Conservation (phyloP, 2,888 invertebrate genomes). For the Sesamia inferens region DNA sequence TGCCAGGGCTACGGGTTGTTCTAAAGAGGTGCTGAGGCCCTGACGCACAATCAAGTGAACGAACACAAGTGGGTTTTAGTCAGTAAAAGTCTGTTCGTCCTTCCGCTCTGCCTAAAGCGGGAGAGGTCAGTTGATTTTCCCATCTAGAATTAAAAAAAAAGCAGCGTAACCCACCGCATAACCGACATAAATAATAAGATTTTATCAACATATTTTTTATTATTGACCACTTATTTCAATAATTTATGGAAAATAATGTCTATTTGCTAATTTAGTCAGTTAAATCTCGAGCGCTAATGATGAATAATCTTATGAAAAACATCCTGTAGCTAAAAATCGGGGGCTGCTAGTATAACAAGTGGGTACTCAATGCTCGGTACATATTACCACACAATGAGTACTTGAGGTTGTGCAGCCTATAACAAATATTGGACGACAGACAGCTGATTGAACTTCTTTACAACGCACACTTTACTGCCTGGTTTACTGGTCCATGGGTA, state of each 20-base stretch:
- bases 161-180: too few relatives aligned
- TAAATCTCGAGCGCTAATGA: background rate
- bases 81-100: too few relatives aligned
- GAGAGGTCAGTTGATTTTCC: too few relatives aligned
- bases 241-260: background rate
- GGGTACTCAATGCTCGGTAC: slow-evolving; percentile 44
- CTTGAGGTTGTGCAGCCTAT: slow-evolving; percentile 72
- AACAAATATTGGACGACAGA: slow-evolving; percentile 74
- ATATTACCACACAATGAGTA: slow-evolving; percentile 71
- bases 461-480: slow-evolving; percentile 55
- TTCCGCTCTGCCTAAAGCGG: too few relatives aligned
- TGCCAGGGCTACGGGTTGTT: too few relatives aligned
- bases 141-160: too few relatives aligned
- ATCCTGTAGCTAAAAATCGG: slow-evolving; percentile 51
- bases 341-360: slow-evolving; percentile 61
- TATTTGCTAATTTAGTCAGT: background rate
- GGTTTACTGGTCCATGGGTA: slow-evolving; percentile 46
- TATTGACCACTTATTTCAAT: too few relatives aligned
- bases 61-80: too few relatives aligned
- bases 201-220: background rate
- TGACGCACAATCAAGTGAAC: too few relatives aligned
- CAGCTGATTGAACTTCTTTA: slow-evolving; percentile 62
- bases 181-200: background rate
- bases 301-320: background rate
- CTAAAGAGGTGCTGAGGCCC: too few relatives aligned